Evolutionary conservation across 1,140 invertebrate species (phyloP).

Genomic region (Drosophila simulans): DNA sequence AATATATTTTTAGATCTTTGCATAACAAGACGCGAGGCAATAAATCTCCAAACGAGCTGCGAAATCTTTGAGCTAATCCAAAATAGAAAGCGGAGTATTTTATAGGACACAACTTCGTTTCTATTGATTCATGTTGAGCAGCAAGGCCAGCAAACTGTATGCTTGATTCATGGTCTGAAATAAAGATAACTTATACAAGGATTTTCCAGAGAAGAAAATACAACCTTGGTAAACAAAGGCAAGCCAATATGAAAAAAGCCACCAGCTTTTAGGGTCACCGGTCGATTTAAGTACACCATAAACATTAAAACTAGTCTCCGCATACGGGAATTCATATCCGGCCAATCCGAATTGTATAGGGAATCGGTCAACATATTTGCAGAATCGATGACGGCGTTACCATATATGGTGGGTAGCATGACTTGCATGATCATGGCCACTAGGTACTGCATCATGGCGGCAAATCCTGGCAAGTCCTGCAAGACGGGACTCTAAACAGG

Average conservation of each 20-base stretch:
- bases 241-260: slow-evolving; percentile 64
- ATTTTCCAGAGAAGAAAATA: neutral
- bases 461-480: slow-evolving; percentile 25
- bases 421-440: slow-evolving; percentile 59
- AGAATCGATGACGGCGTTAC: slow-evolving; percentile 57
- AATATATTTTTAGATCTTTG: slow-evolving; percentile 53
- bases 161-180: slow-evolving; percentile 71
- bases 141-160: slow-evolving; percentile 64
- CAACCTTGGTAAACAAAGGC: slow-evolving; percentile 69
- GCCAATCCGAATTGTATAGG: slow-evolving; percentile 55
- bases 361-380: slow-evolving; percentile 33
- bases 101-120: neutral
- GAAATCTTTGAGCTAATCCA: slow-evolving; percentile 31
- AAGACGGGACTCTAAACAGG: slow-evolving; percentile 30
- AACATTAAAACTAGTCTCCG: slow-evolving; percentile 50
- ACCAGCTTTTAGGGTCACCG: slow-evolving; percentile 44
- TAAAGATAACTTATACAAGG: neutral
- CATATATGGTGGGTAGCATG: slow-evolving; percentile 64
- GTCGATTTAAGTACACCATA: slow-evolving; percentile 61
- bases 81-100: slow-evolving; percentile 26
- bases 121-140: slow-evolving; percentile 63
- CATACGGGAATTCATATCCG: slow-evolving; percentile 42
- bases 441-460: slow-evolving; percentile 55
- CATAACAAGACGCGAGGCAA: slow-evolving; percentile 49
- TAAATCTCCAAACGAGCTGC: slow-evolving; percentile 58